These are phyloP conservation scores for Emmelina monodactyla DNA, from an alignment of 2,888 invertebrate species.

Conservation along the genomic window DNA sequence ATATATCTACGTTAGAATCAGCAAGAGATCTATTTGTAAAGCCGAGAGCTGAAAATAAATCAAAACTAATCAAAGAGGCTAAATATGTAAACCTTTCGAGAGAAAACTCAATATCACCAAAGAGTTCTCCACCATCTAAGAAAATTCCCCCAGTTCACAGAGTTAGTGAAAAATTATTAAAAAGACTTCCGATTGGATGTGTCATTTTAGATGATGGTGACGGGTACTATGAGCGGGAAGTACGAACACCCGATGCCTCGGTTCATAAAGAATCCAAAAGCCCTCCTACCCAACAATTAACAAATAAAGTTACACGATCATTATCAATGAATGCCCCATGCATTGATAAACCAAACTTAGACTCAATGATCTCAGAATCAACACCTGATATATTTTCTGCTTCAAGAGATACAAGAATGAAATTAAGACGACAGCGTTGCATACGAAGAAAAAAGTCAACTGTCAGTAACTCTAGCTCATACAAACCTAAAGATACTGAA, in stretches of 20 bases:
- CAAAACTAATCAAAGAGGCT: constrained; percentile 51
- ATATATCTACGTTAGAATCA: constrained; percentile 32
- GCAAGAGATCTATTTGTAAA: constrained; percentile 51
- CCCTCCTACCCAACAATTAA: constrained; percentile 16
- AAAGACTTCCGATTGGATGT: constrained; percentile 53
- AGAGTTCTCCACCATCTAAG: constrained; percentile 41
- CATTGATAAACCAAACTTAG: constrained; percentile 28
- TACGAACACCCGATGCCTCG: constrained; percentile 45
- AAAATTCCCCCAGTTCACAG: constrained; percentile 35
- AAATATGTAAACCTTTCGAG: constrained; percentile 48
- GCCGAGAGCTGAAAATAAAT: constrained; percentile 45
- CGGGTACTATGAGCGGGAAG: constrained; percentile 59
- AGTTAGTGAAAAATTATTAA: constrained; percentile 43
- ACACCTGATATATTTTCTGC: constrained; percentile 42
- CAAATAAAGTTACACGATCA: constrained; percentile 32
- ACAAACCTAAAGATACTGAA: constrained; percentile 27
- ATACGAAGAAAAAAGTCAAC: constrained; percentile 62
- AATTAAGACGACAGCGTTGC: constrained; percentile 64
- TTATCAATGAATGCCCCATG: constrained; percentile 39
- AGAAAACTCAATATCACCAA: constrained; percentile 54
- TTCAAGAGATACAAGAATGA: constrained; percentile 32
- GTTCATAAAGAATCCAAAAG: constrained; percentile 21
- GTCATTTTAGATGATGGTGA: constrained; percentile 55
- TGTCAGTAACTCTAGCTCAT: constrained; percentile 44
- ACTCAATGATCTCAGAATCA: constrained; percentile 35